These are phyloP conservation scores for Dendrocincla tyrannina DNA, from an alignment of 2,797 vertebrate genomes.

Conservation along the genomic window DNA sequence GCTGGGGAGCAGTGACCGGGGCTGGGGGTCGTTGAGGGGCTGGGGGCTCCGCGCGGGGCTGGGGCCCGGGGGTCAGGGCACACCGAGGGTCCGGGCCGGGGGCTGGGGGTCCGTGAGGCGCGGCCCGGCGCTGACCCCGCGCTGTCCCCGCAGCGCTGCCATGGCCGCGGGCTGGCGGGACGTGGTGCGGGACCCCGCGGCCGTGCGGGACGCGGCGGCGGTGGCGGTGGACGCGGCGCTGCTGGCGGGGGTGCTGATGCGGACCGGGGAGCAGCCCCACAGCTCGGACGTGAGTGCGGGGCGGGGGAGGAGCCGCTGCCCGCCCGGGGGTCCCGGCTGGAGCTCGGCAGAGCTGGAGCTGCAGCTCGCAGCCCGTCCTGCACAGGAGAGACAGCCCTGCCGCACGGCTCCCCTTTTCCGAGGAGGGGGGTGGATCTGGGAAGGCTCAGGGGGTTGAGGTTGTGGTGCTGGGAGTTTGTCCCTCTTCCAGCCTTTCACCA, in stretches of 20 bases:
- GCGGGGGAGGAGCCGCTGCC: background rate
- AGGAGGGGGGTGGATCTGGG: background rate
- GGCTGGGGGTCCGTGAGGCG: background rate
- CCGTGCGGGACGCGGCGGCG: slow-evolving; percentile 76
- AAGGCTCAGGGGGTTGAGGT: background rate
- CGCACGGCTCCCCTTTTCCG: fast-evolving
- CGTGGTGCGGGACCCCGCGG: slow-evolving; percentile 51
- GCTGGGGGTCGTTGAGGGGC: background rate
- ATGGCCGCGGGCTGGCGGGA: slow-evolving; percentile 73
- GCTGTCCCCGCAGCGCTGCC: background rate
- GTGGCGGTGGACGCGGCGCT: slow-evolving; percentile 87
- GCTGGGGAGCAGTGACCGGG: too few species aligned
- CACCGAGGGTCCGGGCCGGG: background rate
- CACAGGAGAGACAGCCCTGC: background rate
- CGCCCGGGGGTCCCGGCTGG: too few species aligned
- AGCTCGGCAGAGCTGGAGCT: background rate
- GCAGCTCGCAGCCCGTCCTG: fast-evolving
- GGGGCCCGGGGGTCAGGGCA: fast-evolving
- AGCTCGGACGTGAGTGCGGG: slow-evolving; percentile 81
- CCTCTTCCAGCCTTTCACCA: background rate
- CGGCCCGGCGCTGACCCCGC: background rate
- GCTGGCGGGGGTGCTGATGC: slow-evolving; percentile 87
- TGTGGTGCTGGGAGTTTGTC: background rate
- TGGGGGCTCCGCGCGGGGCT: background rate
- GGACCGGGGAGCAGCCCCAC: slow-evolving; percentile 81